These are phyloP conservation scores for Drosophila cardini DNA, from an alignment of 1,140 invertebrate species.

Conservation along the genomic window DNA sequence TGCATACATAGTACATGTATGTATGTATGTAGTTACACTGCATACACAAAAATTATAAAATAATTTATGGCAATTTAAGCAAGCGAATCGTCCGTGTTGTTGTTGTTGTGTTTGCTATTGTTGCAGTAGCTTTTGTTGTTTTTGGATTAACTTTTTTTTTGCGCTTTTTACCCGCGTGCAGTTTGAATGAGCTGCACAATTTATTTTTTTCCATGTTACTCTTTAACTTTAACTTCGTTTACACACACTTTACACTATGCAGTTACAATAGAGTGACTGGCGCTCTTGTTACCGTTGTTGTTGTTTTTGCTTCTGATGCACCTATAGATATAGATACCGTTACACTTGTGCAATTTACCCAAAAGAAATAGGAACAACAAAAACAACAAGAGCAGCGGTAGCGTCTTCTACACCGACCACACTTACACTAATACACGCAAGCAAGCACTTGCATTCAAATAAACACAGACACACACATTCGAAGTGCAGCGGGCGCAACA, in stretches of 20 bases:
- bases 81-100: conserved; percentile 39
- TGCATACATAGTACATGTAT: conserved; percentile 7
- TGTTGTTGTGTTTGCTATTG: conserved; percentile 19
- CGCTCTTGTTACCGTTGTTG: conserved; percentile 37
- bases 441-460: conserved; percentile 7
- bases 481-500: conserved; percentile 59
- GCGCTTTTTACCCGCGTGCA: conserved; percentile 51
- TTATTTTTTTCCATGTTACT: conserved; percentile 51
- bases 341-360: conserved; percentile 79
- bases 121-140: conserved; percentile 42
- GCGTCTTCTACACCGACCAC: conserved; percentile 59
- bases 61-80: conserved; percentile 75
- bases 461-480: conserved; percentile 10
- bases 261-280: conserved; percentile 37
- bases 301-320: conserved; percentile 57
- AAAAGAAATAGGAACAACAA: conserved; percentile 60
- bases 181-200: conserved; percentile 75
- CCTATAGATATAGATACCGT: conserved; percentile 70
- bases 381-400: conserved; percentile 28
- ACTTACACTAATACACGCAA: conserved; percentile 56
- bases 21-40: conserved; percentile 30
- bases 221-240: conserved; percentile 54
- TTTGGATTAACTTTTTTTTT: conserved; percentile 27
- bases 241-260: conserved; percentile 58
- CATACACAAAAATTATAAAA: conserved; percentile 66